Base-by-base conservation (phyloP, 2,113 vertebrate species). In the Plecotus auritus region DNA sequence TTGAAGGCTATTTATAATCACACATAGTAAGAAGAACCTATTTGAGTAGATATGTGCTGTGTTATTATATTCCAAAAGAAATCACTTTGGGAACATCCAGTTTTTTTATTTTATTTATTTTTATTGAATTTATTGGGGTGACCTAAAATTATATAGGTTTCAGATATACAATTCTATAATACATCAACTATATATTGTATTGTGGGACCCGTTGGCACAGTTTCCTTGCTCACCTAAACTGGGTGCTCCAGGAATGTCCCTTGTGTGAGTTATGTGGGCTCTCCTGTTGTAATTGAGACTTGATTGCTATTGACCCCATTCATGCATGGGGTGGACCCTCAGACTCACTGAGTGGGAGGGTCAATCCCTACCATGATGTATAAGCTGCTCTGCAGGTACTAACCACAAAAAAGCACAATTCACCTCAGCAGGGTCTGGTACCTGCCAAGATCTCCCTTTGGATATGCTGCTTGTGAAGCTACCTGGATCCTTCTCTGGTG, bases 1-100 rank as follows among this genome's bases (percentile, higher is more conserved):
- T 3, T 67, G 54, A 90, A 84, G 16, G 1, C 47, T 89, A 2
- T 61, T 87, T 70, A 74, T 89, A 49, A 80, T 42, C 12, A 40
- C 35, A 84, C 5, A 54, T 73, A 35, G 12, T 37, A 49, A 76
- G 42, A 69, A 89, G 20, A 59, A 45, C 2, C 28, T 51, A 77
- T 77, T 67, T 85, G 32, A 37, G 6, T 80, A 4, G 76, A 28
- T 56, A 17, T 70, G 11, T 59, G 42, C 14, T 67, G 64, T 35
- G 17, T 40, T 17, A 45, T 91, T 73, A 42, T 74, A 67, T n/a
- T 72, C n/a, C 30, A 95, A 80, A 73, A 94, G 73, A 94, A 88
- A 59, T 77, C 2, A 56, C 22, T 47, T 76, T 82, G 37, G 59
- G 42, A 61, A 81, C 54, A 85, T 59, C 59, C 26, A 70, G 23